Percentiles rank a stretch among this genome's conserved stretches.
Conservation (phyloP, 2,113 vertebrate genomes). For the Oreochromis spilurus region DNA sequence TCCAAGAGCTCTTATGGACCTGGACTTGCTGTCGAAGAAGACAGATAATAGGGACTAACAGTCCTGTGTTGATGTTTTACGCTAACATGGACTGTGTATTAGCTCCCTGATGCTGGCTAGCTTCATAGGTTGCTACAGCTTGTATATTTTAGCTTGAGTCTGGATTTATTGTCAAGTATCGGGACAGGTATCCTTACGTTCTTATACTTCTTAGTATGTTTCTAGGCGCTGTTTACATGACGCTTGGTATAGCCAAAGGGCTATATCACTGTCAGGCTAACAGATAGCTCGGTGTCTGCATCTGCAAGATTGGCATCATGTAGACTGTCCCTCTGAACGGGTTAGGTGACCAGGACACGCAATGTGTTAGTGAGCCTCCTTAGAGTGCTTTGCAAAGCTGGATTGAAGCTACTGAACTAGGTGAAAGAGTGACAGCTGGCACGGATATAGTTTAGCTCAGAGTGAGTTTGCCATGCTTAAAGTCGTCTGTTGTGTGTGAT, state of each 20-base stretch:
- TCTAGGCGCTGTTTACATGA: slow-evolving; percentile 4
- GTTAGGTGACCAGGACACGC: not conserved
- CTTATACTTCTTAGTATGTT: not conserved
- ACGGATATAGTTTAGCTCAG: slow-evolving; percentile 17
- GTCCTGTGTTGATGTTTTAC: not conserved
- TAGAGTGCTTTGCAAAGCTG: slow-evolving; percentile 12
- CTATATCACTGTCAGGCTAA: slow-evolving; percentile 47
- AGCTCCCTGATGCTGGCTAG: not conserved
- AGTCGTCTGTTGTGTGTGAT: slow-evolving; percentile 14
- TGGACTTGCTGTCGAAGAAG: not conserved
- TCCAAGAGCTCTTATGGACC: not conserved
- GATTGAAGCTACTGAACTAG: slow-evolving; percentile 16
- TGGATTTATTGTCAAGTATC: not conserved
- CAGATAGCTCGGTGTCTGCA: slow-evolving; percentile 27
- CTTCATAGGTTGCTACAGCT: not conserved
- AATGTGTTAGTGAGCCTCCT: not conserved
- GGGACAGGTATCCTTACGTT: not conserved
- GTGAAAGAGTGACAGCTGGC: slow-evolving; percentile 52
- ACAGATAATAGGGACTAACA: not conserved
- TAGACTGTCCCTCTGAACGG: slow-evolving; percentile 20
- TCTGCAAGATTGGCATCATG: slow-evolving; percentile 47
- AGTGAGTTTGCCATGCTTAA: slow-evolving; percentile 15
- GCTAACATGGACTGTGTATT: not conserved
- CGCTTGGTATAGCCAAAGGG: slow-evolving; percentile 5
- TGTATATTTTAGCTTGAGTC: not conserved